Conservation (phyloP, 1,140 invertebrate genomes). For the Danaus melanippus region DNA sequence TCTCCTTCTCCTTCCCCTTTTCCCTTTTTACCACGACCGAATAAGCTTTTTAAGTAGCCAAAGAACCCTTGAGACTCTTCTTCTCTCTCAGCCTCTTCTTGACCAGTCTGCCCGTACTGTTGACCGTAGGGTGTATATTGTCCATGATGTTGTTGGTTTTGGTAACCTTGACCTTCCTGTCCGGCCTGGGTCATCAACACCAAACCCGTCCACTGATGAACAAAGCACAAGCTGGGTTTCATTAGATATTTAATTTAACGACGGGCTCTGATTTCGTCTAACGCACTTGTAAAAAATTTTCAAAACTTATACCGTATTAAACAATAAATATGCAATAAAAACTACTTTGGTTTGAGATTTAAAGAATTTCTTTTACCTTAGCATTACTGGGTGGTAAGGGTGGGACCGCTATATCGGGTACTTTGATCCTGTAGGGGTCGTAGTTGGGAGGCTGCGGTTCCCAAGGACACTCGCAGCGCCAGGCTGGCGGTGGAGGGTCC, state of each 20-base stretch:
- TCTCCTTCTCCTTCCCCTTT: constrained; percentile 27
- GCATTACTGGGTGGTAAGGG: constrained; percentile 47
- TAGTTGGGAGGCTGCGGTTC: constrained; percentile 48
- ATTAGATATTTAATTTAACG: constrained; percentile 54
- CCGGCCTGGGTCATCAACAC: constrained; percentile 23
- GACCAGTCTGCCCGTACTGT: constrained; percentile 9
- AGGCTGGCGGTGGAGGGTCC: constrained; percentile 27
- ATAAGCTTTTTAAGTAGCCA: constrained; percentile 39
- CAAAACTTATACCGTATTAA: constrained; percentile 6
- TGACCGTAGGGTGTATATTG: constrained; percentile 9
- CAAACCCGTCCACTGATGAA: constrained; percentile 55
- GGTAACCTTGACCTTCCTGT: constrained; percentile 14
- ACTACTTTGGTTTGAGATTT: not conserved
- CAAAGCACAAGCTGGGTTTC: constrained; percentile 65
- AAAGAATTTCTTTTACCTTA: constrained; percentile 34
- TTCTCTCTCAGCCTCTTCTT: constrained; percentile 29
- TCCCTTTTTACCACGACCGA: constrained; percentile 30
- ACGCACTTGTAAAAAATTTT: constrained; percentile 40
- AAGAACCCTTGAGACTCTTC: constrained; percentile 29
- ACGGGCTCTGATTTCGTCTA: constrained; percentile 65
- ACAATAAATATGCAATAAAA: constrained; percentile 11
- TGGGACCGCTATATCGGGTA: constrained; percentile 47
- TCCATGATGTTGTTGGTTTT: constrained; percentile 11
- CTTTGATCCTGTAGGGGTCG: constrained; percentile 58
- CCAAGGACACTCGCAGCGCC: constrained; percentile 35